Conservation (phyloP, 2,888 invertebrate species). For the Chorisops tibialis region DNA sequence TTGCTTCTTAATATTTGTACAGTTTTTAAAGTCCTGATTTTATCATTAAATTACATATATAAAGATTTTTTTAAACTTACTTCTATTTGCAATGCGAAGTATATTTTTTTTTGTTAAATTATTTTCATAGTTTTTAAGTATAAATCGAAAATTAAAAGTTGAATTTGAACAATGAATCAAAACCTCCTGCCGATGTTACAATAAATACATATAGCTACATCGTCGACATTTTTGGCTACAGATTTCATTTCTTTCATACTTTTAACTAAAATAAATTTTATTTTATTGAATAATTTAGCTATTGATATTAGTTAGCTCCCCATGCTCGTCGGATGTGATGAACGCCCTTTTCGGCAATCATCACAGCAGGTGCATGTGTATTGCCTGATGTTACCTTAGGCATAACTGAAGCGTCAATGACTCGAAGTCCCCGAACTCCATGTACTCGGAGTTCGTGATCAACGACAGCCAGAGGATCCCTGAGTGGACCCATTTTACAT, state of each 20-base stretch:
- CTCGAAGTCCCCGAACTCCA: slow-evolving; percentile 65
- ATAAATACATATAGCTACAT: not conserved
- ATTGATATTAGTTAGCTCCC: slow-evolving; percentile 41
- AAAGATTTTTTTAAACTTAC: slow-evolving; percentile 55
- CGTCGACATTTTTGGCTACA: not conserved
- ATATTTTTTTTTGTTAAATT: slow-evolving; percentile 21
- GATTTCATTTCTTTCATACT: not conserved
- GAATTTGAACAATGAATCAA: too few relatives aligned
- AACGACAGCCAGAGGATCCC: slow-evolving; percentile 71
- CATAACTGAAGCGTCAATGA: slow-evolving; percentile 77
- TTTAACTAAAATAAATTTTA: not conserved
- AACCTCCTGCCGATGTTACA: not conserved
- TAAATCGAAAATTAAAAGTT: too few relatives aligned
- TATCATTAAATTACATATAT: not conserved
- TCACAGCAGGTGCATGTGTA: slow-evolving; percentile 72
- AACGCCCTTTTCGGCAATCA: slow-evolving; percentile 73
- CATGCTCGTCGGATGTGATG: slow-evolving; percentile 49
- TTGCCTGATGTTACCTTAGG: slow-evolving; percentile 73
- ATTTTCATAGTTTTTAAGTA: slow-evolving; percentile 1
- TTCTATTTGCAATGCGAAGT: slow-evolving; percentile 21
- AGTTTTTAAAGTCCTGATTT: slow-evolving; percentile 11
- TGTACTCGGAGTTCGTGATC: slow-evolving; percentile 62
- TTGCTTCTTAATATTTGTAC: slow-evolving; percentile 11
- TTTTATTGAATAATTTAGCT: slow-evolving; percentile 5
- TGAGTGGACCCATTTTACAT: slow-evolving; percentile 74